These are phyloP conservation scores for Xenopus petersii DNA, from an alignment of 2,797 vertebrate species.

Conservation along the genomic window DNA sequence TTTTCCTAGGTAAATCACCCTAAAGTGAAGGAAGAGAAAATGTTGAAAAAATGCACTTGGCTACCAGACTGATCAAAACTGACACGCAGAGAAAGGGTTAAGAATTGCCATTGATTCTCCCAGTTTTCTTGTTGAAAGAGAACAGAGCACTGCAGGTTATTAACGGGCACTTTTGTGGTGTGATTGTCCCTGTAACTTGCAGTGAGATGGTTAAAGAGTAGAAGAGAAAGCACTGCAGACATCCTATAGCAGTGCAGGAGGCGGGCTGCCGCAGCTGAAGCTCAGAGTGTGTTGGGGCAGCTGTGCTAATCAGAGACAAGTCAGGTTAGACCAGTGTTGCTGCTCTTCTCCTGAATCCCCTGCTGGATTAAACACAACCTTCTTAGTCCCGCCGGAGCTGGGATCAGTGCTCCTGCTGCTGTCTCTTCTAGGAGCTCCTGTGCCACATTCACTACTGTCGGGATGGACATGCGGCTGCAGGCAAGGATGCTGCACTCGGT, in stretches of 20 bases:
- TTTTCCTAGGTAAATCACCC: no score
- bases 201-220: no score
- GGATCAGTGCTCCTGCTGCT: not conserved
- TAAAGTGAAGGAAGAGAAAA: no score
- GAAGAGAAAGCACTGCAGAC: not conserved
- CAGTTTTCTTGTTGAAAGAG: no score
- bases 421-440: not conserved
- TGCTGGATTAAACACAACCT: slow-evolving; percentile 29
- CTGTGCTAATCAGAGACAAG: slow-evolving; percentile 2
- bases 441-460: no score
- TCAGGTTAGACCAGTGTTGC: slow-evolving; percentile 9
- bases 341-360: slow-evolving; percentile 13
- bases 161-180: no score
- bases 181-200: no score
- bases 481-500: slow-evolving; percentile 33
- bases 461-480: slow-evolving; percentile 22
- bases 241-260: slow-evolving; percentile 16
- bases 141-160: no score
- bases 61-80: no score
- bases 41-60: no score
- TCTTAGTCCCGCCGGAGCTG: not conserved
- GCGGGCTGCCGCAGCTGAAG: slow-evolving; percentile 7
- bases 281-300: slow-evolving; percentile 10
- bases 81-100: no score
- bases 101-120: no score